phyloP scores from a whole-genome alignment of 2,113 vertebrate species.

The Plotosus lineatus region DNA sequence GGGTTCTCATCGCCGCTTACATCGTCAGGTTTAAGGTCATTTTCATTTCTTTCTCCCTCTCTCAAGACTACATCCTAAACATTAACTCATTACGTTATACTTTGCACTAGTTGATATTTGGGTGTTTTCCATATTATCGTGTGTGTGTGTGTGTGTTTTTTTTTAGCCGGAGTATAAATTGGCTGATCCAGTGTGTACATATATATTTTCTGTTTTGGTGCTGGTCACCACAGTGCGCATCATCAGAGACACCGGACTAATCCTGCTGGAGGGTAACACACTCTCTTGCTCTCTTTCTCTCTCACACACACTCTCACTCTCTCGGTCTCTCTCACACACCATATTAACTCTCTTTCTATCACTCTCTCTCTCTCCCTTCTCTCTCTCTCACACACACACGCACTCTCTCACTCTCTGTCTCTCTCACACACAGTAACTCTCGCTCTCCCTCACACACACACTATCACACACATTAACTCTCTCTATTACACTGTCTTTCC shows the following conservation, averaged over 20 bases:
- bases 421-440: not conserved
- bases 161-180: constrained; percentile 92
- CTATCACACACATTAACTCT: not conserved
- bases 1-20: constrained; percentile 93
- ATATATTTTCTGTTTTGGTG: constrained; percentile 92
- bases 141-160: constrained; percentile 10
- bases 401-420: not conserved
- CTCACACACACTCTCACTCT: not conserved
- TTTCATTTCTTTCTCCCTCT: too few relatives aligned
- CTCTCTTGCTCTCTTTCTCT: not conserved
- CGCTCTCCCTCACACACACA: too few relatives aligned
- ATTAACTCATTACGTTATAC: too few relatives aligned
- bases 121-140: not conserved
- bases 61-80: too few relatives aligned
- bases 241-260: constrained; percentile 86
- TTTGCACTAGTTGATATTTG: not conserved
- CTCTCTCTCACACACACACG: not conserved
- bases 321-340: not conserved
- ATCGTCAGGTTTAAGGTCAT: constrained; percentile 97
- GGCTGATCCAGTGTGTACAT: constrained; percentile 96
- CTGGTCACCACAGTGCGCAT: constrained; percentile 91
- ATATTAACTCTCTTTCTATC: too few relatives aligned
- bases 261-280: constrained; percentile 90
- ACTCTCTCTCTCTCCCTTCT: too few relatives aligned
- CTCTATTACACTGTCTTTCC: too few relatives aligned